Evolutionary conservation across 2,888 invertebrate species (phyloP), one percentile per base, ranked within the genome.

Genomic region (Trichogramma dendrolimi): DNA sequence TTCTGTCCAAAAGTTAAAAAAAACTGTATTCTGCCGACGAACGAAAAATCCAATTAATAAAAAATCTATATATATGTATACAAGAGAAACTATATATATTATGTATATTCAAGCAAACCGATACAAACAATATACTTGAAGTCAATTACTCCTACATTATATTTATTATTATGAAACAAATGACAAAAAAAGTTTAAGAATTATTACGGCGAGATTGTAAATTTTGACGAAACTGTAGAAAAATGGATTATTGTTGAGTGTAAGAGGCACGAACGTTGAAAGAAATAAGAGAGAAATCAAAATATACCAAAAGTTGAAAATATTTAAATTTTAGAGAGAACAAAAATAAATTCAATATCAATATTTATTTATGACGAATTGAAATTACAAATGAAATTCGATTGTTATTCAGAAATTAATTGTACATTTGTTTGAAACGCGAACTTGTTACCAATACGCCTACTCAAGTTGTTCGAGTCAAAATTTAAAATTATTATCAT

Each of bases 111-210:
- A 64, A 27, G 58, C 65, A 67, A 58, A 51, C 53, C 58, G 47
- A 63, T 63, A 63, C 59, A 65, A 68, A 71, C 67, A 70, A 75
- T 75, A 76, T 74, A 78, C 78, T 78, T 73, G 67, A 78, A 78
- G 78, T 78, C 77, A 78, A 78, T 78, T 78, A 78, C 71, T 75
- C 72, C 73, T 65, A 63, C 40, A 51, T 61, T 59, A 60, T 63
- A 66, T 66, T 63, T 66, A 75, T 73, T 73, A 62, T 69, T 69
- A 53, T 58, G 58, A 53, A 6, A 41, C 52, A 44, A 55, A 55
- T 46, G 48, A 53, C 27, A 27, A 27, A 27, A 27, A 27, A 27
- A 3, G 27, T 27, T 27, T 42, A 27, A 39, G 51, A 48, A 55
- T 6, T 53, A 56, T 63, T 65, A 73, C 72, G 67, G 72, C 72